Evolutionary conservation across 2,797 vertebrate genomes (phyloP).

Genomic region (Sebastes steindachneri): DNA sequence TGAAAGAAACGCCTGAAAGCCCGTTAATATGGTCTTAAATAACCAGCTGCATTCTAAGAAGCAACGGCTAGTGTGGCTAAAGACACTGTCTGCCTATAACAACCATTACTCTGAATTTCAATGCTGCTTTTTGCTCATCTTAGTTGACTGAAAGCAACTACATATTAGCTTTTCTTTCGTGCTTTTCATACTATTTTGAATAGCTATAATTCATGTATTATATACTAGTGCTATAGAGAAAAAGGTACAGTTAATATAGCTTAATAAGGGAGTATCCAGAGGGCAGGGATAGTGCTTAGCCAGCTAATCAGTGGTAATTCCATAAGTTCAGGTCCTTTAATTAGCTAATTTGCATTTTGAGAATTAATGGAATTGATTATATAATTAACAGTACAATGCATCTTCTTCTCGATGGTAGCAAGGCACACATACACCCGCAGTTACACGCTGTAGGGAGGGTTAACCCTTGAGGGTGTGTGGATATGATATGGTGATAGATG

Average conservation of each 20-base stretch:
- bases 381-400: slow-evolving; percentile 80
- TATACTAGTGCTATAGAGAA: slow-evolving; percentile 39
- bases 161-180: neutral
- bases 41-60: slow-evolving; percentile 13
- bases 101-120: slow-evolving; percentile 6
- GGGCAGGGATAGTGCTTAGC: slow-evolving; percentile 73
- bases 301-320: slow-evolving; percentile 85
- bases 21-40: slow-evolving; percentile 49
- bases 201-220: slow-evolving; percentile 42
- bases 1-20: slow-evolving; percentile 29
- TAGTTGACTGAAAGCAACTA: slow-evolving; percentile 13
- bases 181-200: slow-evolving; percentile 31
- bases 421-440: slow-evolving; percentile 2
- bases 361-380: slow-evolving; percentile 86
- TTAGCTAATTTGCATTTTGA: slow-evolving; percentile 84
- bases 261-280: slow-evolving; percentile 73
- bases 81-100: neutral
- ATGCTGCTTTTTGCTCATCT: neutral
- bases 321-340: slow-evolving; percentile 84
- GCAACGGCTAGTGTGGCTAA: slow-evolving; percentile 35
- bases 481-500: slow-evolving; percentile 65
- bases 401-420: slow-evolving; percentile 68
- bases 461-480: slow-evolving; percentile 61
- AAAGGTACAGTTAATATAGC: slow-evolving; percentile 70
- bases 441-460: slow-evolving; percentile 5